These are phyloP conservation scores for Caenorhabditis sp. DNA, from an alignment of 2,888 invertebrate genomes.

Conservation along the genomic window DNA sequence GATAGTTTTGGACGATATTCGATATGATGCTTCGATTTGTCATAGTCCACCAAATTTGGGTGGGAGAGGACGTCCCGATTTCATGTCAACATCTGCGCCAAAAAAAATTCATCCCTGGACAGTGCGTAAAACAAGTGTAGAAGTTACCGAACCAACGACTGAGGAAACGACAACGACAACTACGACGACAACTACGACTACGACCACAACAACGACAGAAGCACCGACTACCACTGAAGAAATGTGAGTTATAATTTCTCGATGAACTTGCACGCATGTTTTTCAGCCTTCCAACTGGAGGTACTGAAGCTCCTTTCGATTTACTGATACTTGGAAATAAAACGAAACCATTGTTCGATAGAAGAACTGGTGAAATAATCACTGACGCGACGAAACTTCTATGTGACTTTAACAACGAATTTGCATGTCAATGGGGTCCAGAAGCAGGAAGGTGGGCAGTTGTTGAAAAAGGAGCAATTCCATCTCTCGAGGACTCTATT, in stretches of 20 bases:
- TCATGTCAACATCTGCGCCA: constrained; percentile 36
- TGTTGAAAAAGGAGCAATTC: constrained; percentile 66
- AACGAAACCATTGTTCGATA: constrained; percentile 64
- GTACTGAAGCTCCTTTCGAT: constrained; percentile 61
- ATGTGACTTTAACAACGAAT: constrained; percentile 66
- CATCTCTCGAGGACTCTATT: constrained; percentile 59
- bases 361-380: constrained; percentile 57
- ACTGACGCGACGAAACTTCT: constrained; percentile 60
- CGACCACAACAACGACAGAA: constrained; percentile 6
- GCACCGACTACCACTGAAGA: constrained; percentile 12
- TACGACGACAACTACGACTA: constrained; percentile 14
- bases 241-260: background rate
- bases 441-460: constrained; percentile 68
- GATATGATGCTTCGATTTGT: constrained; percentile 64
- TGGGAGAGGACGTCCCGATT: constrained; percentile 39
- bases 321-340: constrained; percentile 61
- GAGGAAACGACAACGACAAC: constrained; percentile 10
- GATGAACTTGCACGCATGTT: background rate
- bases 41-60: background rate
- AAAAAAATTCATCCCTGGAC: constrained; percentile 39
- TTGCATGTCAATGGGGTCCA: constrained; percentile 67
- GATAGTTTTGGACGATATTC: constrained; percentile 64
- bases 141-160: constrained; percentile 2
- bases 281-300: constrained; percentile 3
- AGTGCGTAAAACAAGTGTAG: constrained; percentile 9